Conservation (phyloP, 2,797 vertebrate species). For the Macropodus opercularis region DNA sequence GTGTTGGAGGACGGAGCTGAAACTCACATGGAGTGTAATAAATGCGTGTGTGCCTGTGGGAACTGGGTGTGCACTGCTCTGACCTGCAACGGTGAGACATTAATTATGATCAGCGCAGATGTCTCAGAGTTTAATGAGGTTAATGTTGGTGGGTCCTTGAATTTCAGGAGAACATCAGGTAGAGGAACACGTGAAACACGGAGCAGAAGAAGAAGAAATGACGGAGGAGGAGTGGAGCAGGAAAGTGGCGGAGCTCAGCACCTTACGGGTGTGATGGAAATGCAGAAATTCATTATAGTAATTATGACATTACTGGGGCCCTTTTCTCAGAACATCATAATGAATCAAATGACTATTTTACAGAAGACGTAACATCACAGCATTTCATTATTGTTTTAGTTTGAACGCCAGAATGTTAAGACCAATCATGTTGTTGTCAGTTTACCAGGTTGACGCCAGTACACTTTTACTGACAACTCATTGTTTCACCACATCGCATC, state of each 20-base stretch:
- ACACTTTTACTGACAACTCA: too few relatives aligned
- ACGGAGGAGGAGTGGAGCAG: conserved; percentile 89
- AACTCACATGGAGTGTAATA: conserved; percentile 92
- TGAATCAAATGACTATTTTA: background rate
- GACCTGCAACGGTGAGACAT: conserved; percentile 85
- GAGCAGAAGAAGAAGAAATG: conserved; percentile 76
- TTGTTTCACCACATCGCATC: too few relatives aligned
- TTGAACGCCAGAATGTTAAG: too few relatives aligned
- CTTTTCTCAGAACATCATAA: too few relatives aligned
- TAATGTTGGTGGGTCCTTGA: background rate
- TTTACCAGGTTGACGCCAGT: too few relatives aligned
- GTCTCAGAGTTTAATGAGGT: background rate
- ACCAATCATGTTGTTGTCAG: too few relatives aligned
- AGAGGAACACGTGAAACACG: conserved; percentile 43
- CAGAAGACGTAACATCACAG: background rate
- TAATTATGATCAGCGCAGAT: background rate
- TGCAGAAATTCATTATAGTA: too few relatives aligned
- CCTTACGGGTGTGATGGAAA: conserved; percentile 80
- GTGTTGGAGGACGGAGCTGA: conserved; percentile 90
- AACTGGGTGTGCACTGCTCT: conserved; percentile 97
- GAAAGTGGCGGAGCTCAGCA: conserved; percentile 86
- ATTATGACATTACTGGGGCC: too few relatives aligned
- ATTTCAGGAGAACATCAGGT: conserved; percentile 69
- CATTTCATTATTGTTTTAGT: too few relatives aligned
- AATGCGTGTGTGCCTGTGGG: conserved; percentile 93